Evolutionary conservation across 1,140 invertebrate species (phyloP).

Genomic region (Temnothorax nylanderi): DNA sequence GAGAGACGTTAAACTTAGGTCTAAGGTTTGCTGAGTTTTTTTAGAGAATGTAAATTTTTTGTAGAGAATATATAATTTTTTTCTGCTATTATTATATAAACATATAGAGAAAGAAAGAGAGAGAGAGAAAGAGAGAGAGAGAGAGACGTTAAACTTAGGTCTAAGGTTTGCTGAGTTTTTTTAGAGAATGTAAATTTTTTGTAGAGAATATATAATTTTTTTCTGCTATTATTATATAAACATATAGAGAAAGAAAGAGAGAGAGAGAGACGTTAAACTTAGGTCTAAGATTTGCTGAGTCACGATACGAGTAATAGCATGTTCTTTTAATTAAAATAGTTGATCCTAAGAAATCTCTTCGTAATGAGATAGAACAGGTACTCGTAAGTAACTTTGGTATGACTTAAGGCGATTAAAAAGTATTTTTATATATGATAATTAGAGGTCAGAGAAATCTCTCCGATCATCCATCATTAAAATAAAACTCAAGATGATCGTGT

Average conservation of each 20-base stretch:
- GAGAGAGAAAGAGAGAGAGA: no score
- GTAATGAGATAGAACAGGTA: constrained; percentile 52
- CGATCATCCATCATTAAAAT: constrained; percentile 9
- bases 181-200: no score
- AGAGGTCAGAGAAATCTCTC: neutral
- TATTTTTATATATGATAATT: constrained; percentile 39
- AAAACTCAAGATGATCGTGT: constrained; percentile 28
- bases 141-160: neutral
- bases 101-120: no score
- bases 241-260: no score
- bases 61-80: no score
- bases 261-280: neutral
- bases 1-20: neutral
- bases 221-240: no score
- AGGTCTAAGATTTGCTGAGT: constrained; percentile 1
- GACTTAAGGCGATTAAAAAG: constrained; percentile 35
- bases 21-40: neutral
- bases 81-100: no score
- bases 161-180: neutral
- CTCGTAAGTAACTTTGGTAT: constrained; percentile 68
- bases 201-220: no score
- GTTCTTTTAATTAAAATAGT: constrained; percentile 47
- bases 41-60: no score
- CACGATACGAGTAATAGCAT: constrained; percentile 39
- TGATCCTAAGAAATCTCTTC: constrained; percentile 31